Percentiles rank a stretch among this genome's conserved stretches.
phyloP scores from a whole-genome alignment of 2,113 vertebrate species.

The Tragelaphus scriptus region DNA sequence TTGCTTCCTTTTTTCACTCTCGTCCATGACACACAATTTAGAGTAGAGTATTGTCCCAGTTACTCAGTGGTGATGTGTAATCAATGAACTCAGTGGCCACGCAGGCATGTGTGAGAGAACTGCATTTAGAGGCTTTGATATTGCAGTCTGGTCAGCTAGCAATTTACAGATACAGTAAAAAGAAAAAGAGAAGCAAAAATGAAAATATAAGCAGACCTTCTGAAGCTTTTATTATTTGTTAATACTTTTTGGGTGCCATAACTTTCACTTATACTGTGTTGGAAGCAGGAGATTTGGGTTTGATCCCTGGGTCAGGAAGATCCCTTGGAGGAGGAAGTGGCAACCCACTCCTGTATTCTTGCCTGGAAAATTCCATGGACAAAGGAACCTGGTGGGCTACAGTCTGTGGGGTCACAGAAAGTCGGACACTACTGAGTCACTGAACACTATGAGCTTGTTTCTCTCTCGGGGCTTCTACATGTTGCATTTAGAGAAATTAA shows the following conservation, averaged over 20 bases:
- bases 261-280: constrained; percentile 30
- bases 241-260: not conserved
- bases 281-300: not conserved
- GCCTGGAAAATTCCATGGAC: not conserved
- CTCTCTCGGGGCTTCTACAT: not conserved
- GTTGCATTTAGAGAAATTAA: constrained; percentile 55
- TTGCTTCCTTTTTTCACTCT: constrained; percentile 35
- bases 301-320: too few species aligned
- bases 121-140: constrained; percentile 67
- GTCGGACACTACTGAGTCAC: accelerated
- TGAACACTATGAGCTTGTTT: not conserved
- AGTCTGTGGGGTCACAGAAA: not conserved
- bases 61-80: constrained; percentile 64
- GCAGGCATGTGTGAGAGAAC: constrained; percentile 65
- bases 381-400: not conserved
- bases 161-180: constrained; percentile 68
- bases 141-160: constrained; percentile 52
- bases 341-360: not conserved
- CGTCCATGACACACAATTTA: not conserved
- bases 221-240: not conserved
- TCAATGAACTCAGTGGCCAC: constrained; percentile 55
- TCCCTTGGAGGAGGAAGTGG: not conserved
- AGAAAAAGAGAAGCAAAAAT: not conserved
- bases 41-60: constrained; percentile 48
- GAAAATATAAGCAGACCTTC: constrained; percentile 33